Evolutionary conservation across 2,113 vertebrate genomes (phyloP).

Genomic region (Oncorhynchus keta): DNA sequence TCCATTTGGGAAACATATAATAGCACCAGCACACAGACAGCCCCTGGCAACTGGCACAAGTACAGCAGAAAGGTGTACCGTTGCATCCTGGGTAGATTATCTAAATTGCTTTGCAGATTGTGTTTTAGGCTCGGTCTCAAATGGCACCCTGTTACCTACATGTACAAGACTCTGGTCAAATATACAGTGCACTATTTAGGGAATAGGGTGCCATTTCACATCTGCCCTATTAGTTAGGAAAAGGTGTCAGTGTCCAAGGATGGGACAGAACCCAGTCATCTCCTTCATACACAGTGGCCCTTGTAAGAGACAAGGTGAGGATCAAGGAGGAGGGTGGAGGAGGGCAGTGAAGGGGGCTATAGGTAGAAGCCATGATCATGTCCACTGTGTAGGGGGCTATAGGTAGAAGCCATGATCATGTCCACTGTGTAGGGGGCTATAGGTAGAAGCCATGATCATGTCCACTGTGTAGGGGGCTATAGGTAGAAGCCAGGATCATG

Average conservation of each 20-base stretch:
- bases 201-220: neutral
- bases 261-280: constrained; percentile 17
- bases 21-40: constrained; percentile 75
- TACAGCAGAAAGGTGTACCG: constrained; percentile 68
- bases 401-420: too few relatives aligned
- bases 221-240: too few relatives aligned
- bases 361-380: constrained; percentile 75
- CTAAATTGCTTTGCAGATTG: constrained; percentile 75
- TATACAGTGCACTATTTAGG: too few relatives aligned
- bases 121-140: constrained; percentile 42
- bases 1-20: constrained; percentile 21
- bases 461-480: too few relatives aligned
- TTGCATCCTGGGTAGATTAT: constrained; percentile 78
- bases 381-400: constrained; percentile 84
- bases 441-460: too few relatives aligned
- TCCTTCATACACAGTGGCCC: constrained; percentile 69
- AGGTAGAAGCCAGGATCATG: too few relatives aligned
- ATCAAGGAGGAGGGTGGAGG: constrained; percentile 74
- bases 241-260: too few relatives aligned
- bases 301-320: constrained; percentile 65
- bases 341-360: constrained; percentile 22
- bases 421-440: too few relatives aligned
- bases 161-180: too few relatives aligned
- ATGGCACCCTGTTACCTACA: too few relatives aligned
- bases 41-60: constrained; percentile 63